phyloP scores from a whole-genome alignment of 2,797 vertebrate species.

The Rhinichthys osculus region DNA sequence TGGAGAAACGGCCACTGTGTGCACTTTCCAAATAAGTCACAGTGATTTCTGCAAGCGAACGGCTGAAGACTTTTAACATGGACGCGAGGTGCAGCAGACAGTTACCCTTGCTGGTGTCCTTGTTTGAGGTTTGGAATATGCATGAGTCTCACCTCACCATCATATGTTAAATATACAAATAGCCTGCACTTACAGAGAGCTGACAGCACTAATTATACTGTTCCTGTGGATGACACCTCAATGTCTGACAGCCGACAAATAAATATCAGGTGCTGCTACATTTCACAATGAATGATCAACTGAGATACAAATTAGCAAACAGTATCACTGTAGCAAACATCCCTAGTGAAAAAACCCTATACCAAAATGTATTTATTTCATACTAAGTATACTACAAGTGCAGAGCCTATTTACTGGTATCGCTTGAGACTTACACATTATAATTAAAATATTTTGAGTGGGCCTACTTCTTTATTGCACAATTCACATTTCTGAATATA shows the following conservation, averaged over 20 bases:
- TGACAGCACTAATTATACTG: constrained; percentile 61
- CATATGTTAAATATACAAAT: constrained; percentile 71
- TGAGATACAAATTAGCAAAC: constrained; percentile 1
- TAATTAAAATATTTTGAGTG: no score
- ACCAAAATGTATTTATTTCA: no score
- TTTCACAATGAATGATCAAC: constrained; percentile 47
- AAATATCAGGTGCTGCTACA: constrained; percentile 41
- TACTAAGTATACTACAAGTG: no score
- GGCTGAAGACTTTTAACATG: constrained; percentile 45
- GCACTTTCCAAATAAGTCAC: constrained; percentile 29
- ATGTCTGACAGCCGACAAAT: constrained; percentile 53
- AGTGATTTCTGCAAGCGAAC: constrained; percentile 2
- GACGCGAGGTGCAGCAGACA: constrained; percentile 1
- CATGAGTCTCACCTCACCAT: constrained; percentile 68
- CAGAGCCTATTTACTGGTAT: no score
- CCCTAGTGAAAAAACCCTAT: not conserved
- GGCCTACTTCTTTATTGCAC: no score
- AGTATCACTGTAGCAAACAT: constrained; percentile 11
- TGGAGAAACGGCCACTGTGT: constrained; percentile 25
- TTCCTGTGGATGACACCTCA: constrained; percentile 59
- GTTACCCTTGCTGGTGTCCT: constrained; percentile 44
- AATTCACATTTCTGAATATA: no score
- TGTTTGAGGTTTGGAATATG: constrained; percentile 69
- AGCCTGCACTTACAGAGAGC: constrained; percentile 64
- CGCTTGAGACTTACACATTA: no score